Evolutionary conservation across 92 coral and sea anemone species (phyloP).

Genomic region (Nematostella vectensis): DNA sequence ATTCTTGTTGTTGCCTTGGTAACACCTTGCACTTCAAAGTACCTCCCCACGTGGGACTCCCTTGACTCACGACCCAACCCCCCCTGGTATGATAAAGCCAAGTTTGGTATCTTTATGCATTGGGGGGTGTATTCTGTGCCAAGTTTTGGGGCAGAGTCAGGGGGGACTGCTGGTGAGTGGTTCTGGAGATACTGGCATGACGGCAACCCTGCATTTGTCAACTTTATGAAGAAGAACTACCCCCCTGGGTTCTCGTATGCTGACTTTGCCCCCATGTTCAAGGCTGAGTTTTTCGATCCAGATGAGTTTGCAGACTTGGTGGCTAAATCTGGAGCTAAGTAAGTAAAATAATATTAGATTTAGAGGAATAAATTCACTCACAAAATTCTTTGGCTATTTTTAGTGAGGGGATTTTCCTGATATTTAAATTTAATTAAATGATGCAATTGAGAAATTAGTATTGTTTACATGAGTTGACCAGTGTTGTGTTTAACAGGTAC

Average conservation of each 20-base stretch:
- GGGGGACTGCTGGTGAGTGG: constrained; percentile 70
- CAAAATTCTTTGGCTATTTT: no score
- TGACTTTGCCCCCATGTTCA: constrained; percentile 96
- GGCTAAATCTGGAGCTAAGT: constrained; percentile 89
- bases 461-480: no score
- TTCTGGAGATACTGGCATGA: constrained; percentile 70
- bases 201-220: constrained; percentile 34
- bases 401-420: no score
- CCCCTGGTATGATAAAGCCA: constrained; percentile 79
- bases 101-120: constrained; percentile 79
- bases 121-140: constrained; percentile 87
- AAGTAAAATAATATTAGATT: no score
- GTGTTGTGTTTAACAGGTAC: constrained; percentile 55
- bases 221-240: constrained; percentile 81
- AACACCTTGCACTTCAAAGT: constrained; percentile 2
- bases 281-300: constrained; percentile 87
- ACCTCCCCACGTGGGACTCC: constrained; percentile 66
- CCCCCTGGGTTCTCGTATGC: constrained; percentile 78
- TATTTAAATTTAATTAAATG: no score
- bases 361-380: no score
- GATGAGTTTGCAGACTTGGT: constrained; percentile 80
- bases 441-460: no score
- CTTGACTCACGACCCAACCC: constrained; percentile 78
- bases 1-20: no score
- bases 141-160: constrained; percentile 53